Percentiles rank a stretch among this genome's conserved stretches.
These are phyloP conservation scores for Aphelenchoides fujianensis DNA, from an alignment of 1,140 invertebrate species.

Conservation along the genomic window DNA sequence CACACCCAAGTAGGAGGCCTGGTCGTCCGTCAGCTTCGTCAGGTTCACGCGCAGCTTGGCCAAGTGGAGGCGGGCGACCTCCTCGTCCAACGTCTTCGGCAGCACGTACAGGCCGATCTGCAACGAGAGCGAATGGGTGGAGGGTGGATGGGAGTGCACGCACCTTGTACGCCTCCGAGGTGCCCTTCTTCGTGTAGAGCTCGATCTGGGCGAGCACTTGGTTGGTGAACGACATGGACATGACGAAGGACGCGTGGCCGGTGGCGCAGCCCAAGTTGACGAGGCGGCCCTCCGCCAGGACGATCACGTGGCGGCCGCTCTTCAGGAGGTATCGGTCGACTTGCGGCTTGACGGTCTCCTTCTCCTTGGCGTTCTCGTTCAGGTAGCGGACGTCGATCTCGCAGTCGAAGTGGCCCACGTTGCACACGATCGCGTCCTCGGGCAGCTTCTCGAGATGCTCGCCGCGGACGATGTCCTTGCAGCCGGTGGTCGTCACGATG, in stretches of 20 bases:
- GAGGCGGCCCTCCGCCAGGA: constrained; percentile 90
- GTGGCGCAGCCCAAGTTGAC: constrained; percentile 98
- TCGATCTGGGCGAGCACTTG: constrained; percentile 95
- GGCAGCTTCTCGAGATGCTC: constrained; percentile 86
- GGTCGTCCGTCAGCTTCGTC: constrained; percentile 81
- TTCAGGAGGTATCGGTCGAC: constrained; percentile 86
- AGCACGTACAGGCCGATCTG: constrained; percentile 53
- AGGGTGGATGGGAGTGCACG: neutral
- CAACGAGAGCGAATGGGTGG: neutral
- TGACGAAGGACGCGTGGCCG: constrained; percentile 97
- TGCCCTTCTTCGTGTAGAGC: constrained; percentile 86
- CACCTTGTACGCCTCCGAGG: constrained; percentile 67
- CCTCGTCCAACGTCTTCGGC: constrained; percentile 80
- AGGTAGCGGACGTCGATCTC: constrained; percentile 96
- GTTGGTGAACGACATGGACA: constrained; percentile 99
- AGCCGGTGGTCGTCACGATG: constrained; percentile 96
- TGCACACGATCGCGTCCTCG: constrained; percentile 95
- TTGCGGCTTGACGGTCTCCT: constrained; percentile 95
- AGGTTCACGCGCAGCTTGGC: constrained; percentile 94
- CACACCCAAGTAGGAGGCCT: constrained; percentile 86
- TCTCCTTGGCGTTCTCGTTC: constrained; percentile 82
- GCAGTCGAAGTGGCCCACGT: constrained; percentile 96
- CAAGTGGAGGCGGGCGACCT: constrained; percentile 91
- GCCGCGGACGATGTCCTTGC: constrained; percentile 84
- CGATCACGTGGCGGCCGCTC: constrained; percentile 87